These are phyloP conservation scores for Lissonota sp. DNA, from an alignment of 2,888 invertebrate species.

Conservation along the genomic window DNA sequence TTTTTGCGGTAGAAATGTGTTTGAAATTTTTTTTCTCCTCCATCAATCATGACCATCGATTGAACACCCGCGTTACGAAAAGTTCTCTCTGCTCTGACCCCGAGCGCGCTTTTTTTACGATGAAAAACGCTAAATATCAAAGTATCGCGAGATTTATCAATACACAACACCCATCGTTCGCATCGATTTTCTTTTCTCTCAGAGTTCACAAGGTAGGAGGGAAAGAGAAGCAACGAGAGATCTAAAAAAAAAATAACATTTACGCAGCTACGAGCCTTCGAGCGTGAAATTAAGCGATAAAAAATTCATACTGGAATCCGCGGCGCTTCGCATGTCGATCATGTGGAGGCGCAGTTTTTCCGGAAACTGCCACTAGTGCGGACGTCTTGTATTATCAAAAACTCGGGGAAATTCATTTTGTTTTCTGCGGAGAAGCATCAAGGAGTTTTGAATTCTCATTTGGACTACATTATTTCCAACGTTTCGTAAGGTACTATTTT, in stretches of 20 bases:
- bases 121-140: constrained; percentile 15
- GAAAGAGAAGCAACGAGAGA: background rate
- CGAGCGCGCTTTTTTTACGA: background rate
- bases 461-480: too few species aligned
- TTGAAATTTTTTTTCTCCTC: background rate
- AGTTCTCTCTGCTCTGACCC: background rate
- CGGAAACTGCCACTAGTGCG: constrained; percentile 26
- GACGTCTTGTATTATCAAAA: constrained; percentile 1
- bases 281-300: constrained; percentile 51
- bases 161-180: background rate
- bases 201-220: too few species aligned
- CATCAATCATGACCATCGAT: background rate
- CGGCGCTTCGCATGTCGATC: background rate
- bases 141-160: constrained; percentile 30
- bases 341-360: constrained; percentile 19
- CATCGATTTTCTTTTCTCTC: too few species aligned
- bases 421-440: too few species aligned
- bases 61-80: background rate
- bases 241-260: constrained; percentile 7
- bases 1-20: too few species aligned
- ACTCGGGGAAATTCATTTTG: background rate
- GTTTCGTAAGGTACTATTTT: too few species aligned
- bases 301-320: constrained; percentile 36
- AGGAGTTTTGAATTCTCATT: too few species aligned
- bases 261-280: constrained; percentile 15